Evolutionary conservation across 2,797 vertebrate genomes (phyloP).

Genomic region (Naso thynnoides): DNA sequence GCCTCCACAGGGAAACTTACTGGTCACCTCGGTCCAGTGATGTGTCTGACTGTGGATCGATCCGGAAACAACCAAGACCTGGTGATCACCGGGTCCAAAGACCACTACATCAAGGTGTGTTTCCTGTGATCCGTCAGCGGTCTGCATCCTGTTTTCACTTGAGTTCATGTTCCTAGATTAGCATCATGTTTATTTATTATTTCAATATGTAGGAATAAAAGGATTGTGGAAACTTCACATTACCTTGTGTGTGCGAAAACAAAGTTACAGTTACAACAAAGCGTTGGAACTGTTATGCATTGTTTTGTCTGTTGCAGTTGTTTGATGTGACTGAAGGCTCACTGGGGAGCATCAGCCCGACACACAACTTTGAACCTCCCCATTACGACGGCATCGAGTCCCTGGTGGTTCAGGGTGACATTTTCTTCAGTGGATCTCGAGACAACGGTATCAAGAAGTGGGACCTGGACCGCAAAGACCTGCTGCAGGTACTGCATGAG

Average conservation of each 20-base stretch:
- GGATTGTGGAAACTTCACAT: too few species aligned
- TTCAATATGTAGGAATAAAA: too few species aligned
- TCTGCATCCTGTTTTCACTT: too few species aligned
- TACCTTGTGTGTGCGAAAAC: too few species aligned
- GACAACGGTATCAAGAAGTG: constrained; percentile 99
- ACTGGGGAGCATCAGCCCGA: constrained; percentile 91
- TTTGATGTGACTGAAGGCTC: constrained; percentile 96
- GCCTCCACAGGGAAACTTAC: constrained; percentile 95
- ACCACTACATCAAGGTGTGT: constrained; percentile 95
- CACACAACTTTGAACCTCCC: constrained; percentile 97
- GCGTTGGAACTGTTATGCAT: too few species aligned
- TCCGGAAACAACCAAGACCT: constrained; percentile 93
- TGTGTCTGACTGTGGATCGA: constrained; percentile 97
- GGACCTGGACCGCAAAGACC: constrained; percentile 95
- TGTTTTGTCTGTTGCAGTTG: constrained; percentile 83
- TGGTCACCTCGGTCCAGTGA: constrained; percentile 96
- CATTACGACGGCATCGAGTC: constrained; percentile 99
- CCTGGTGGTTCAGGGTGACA: constrained; percentile 92
- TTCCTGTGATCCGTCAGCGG: too few species aligned
- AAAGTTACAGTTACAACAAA: too few species aligned
- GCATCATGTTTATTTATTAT: neutral
- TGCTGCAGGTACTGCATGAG: constrained; percentile 89
- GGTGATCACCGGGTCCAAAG: constrained; percentile 97
- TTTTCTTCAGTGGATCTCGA: constrained; percentile 95
- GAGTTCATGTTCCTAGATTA: too few species aligned